These are phyloP conservation scores for Sceloporus tristichus DNA, from an alignment of 2,113 vertebrate genomes.

Conservation along the genomic window DNA sequence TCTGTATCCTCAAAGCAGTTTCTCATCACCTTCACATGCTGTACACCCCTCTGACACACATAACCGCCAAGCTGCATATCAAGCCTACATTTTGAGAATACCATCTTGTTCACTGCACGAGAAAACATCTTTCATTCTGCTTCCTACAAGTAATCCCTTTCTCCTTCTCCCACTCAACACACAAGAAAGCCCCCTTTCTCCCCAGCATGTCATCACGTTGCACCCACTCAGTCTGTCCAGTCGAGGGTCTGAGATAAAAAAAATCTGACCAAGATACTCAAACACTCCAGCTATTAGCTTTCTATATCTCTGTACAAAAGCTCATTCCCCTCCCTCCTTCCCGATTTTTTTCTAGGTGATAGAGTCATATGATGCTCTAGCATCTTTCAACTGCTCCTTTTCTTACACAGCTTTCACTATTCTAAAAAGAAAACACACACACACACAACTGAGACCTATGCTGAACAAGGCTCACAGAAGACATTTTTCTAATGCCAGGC, in stretches of 20 bases:
- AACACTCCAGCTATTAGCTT: constrained; percentile 42
- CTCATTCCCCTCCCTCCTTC: constrained; percentile 27
- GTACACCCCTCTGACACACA: constrained; percentile 19
- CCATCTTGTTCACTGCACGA: not conserved
- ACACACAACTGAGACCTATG: not conserved
- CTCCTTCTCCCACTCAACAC: constrained; percentile 56
- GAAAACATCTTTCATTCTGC: constrained; percentile 39
- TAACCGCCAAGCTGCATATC: not conserved
- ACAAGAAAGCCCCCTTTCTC: constrained; percentile 56
- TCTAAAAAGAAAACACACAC: constrained; percentile 4
- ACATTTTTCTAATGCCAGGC: constrained; percentile 60
- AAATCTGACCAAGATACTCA: constrained; percentile 60
- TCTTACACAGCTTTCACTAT: not conserved
- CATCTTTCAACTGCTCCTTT: constrained; percentile 15
- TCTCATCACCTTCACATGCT: constrained; percentile 45
- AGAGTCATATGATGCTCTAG: constrained; percentile 27
- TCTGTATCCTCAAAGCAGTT: constrained; percentile 49
- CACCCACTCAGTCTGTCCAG: constrained; percentile 52
- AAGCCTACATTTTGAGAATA: not conserved
- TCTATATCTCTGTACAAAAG: constrained; percentile 61
- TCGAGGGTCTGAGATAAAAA: constrained; percentile 59
- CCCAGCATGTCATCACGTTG: constrained; percentile 45
- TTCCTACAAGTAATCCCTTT: constrained; percentile 50
- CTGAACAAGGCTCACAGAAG: constrained; percentile 41
- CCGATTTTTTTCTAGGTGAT: constrained; percentile 23